Evolutionary conservation across 2,113 vertebrate species (phyloP).

Genomic region (Chionis minor): DNA sequence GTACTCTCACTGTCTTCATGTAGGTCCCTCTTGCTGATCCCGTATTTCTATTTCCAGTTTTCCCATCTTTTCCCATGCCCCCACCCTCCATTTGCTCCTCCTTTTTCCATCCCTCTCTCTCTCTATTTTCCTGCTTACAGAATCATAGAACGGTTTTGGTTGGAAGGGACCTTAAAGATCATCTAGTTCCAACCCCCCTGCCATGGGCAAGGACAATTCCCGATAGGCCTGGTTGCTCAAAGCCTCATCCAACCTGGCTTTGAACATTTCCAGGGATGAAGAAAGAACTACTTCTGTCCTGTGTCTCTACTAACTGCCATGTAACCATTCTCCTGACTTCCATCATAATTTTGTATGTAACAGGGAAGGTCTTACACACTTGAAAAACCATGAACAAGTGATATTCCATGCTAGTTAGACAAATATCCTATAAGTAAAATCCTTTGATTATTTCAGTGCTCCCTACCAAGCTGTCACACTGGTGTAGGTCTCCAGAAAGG

Average conservation of each 20-base stretch:
- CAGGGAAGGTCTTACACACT: neutral
- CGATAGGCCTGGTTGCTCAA: too few species aligned
- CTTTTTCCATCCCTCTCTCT: neutral
- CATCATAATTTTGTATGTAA: neutral
- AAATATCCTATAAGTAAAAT: neutral
- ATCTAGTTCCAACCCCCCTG: too few species aligned
- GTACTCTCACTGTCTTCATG: neutral
- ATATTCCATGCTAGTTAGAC: neutral
- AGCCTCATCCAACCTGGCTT: too few species aligned
- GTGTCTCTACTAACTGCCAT: neutral
- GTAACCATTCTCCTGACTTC: neutral
- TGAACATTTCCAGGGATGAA: too few species aligned
- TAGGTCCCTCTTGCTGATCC: neutral
- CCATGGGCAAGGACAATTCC: too few species aligned
- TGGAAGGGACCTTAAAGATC: too few species aligned
- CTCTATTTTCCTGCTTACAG: neutral
- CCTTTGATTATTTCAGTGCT: neutral
- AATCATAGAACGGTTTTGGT: too few species aligned
- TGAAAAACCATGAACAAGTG: neutral
- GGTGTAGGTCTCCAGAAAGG: neutral
- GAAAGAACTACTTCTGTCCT: neutral
- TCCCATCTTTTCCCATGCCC: neutral
- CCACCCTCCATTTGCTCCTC: neutral
- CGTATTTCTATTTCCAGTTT: neutral
- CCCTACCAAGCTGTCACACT: neutral